Conservation (phyloP, 2,113 vertebrate genomes). For the Zeus faber region DNA sequence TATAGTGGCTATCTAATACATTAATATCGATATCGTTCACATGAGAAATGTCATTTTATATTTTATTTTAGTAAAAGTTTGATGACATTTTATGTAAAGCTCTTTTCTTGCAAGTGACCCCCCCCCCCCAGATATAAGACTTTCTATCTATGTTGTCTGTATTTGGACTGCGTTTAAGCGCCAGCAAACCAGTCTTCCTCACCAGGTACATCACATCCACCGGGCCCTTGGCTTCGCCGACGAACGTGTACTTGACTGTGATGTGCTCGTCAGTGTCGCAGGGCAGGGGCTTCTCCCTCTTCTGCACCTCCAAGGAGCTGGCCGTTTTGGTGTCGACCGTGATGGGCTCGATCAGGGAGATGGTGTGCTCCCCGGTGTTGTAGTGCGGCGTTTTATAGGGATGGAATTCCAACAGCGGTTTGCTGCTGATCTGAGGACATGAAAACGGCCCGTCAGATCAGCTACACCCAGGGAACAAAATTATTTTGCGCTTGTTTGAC, state of each 20-base stretch:
- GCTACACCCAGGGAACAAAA: not conserved
- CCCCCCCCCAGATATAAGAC: no score
- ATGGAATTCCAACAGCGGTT: fast-evolving
- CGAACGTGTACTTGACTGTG: conserved; percentile 50
- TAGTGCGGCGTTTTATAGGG: not conserved
- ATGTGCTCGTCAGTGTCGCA: conserved; percentile 46
- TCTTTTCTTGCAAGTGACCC: no score
- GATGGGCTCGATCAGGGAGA: conserved; percentile 15
- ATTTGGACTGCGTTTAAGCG: no score
- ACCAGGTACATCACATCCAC: conserved; percentile 65
- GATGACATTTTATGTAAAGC: no score
- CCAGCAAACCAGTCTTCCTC: conserved; percentile 36
- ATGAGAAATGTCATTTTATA: no score
- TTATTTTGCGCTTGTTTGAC: conserved; percentile 7
- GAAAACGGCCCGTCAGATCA: not conserved
- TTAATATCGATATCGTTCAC: no score
- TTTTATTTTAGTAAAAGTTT: no score
- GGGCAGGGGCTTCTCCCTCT: conserved; percentile 21
- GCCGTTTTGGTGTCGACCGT: conserved; percentile 29
- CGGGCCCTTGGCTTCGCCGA: conserved; percentile 43
- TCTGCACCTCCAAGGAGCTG: conserved; percentile 57
- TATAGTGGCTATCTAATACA: no score
- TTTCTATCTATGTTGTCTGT: no score
- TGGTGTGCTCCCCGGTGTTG: fast-evolving
- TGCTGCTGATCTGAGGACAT: conserved; percentile 32